These are phyloP conservation scores for Bombus affinis DNA, from an alignment of 1,140 invertebrate species.

Conservation along the genomic window DNA sequence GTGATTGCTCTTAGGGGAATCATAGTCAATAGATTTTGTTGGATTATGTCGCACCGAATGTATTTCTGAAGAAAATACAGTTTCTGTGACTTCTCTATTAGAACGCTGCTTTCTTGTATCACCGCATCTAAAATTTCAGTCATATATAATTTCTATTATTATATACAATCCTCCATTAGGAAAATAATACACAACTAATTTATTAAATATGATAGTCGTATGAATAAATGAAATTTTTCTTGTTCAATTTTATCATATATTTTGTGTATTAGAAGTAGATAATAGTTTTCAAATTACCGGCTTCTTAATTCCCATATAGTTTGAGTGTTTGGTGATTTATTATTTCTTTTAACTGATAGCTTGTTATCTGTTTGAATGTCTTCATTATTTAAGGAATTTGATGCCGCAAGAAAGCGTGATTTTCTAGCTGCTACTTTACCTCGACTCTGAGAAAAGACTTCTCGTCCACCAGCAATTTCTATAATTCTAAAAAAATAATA, in stretches of 20 bases:
- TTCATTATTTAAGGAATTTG: constrained; percentile 82
- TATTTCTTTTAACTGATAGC: constrained; percentile 82
- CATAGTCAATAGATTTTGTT: constrained; percentile 80
- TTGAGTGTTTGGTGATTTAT: constrained; percentile 84
- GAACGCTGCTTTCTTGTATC: constrained; percentile 82
- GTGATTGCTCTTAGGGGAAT: constrained; percentile 79
- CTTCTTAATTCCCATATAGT: constrained; percentile 86
- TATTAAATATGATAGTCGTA: neutral
- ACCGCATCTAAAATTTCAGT: constrained; percentile 76
- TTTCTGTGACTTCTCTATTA: constrained; percentile 85
- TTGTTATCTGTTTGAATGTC: constrained; percentile 82
- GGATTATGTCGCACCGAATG: constrained; percentile 84
- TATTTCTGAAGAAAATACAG: constrained; percentile 86
- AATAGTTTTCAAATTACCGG: constrained; percentile 73
- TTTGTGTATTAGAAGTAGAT: neutral
- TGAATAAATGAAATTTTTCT: constrained; percentile 21
- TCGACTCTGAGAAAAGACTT: constrained; percentile 92
- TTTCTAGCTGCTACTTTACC: constrained; percentile 89
- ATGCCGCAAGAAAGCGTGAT: constrained; percentile 85
- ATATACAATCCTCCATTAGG: neutral
- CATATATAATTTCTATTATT: neutral
- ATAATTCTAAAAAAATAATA: constrained; percentile 87
- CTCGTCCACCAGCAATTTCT: constrained; percentile 93
- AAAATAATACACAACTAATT: constrained; percentile 32
- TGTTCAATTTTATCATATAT: neutral